Evolutionary conservation across 2,888 invertebrate genomes (phyloP).

Genomic region (Ormia ochracea): DNA sequence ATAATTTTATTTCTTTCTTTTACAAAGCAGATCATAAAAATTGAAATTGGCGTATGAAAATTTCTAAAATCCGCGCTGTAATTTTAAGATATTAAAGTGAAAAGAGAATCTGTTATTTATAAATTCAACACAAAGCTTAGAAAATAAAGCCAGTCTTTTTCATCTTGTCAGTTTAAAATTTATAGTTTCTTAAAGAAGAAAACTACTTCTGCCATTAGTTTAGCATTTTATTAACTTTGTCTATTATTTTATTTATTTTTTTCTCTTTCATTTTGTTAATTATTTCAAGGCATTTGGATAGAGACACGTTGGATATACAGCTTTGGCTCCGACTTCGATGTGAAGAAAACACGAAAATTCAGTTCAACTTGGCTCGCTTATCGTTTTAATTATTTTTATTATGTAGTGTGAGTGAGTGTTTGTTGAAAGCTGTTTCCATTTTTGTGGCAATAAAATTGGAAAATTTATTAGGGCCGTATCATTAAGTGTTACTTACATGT

Average conservation of each 20-base stretch:
- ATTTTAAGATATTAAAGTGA: neutral
- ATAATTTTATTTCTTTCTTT: neutral
- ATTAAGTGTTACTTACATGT: constrained; percentile 37
- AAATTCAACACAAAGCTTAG: neutral
- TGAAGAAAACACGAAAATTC: neutral
- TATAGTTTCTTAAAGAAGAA: constrained; percentile 4
- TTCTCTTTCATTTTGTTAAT: neutral
- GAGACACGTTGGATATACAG: neutral
- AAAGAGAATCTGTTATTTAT: neutral
- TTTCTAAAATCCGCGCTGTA: neutral
- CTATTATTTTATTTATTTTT: neutral
- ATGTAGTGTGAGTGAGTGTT: constrained; percentile 3
- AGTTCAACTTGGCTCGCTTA: constrained; percentile 16
- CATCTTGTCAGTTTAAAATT: constrained; percentile 5
- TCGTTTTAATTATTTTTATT: constrained; percentile 42
- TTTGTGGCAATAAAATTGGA: constrained; percentile 48
- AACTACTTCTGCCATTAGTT: constrained; percentile 15
- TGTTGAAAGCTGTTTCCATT: constrained; percentile 44
- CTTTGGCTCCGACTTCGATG: neutral
- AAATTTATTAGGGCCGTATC: constrained; percentile 47
- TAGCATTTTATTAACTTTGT: constrained; percentile 23
- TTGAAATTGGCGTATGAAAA: neutral
- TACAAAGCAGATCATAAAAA: neutral
- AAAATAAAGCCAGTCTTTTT: neutral
- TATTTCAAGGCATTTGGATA: neutral